phyloP scores from a whole-genome alignment of 2,113 vertebrate genomes.

The Platycercus adscitus region DNA sequence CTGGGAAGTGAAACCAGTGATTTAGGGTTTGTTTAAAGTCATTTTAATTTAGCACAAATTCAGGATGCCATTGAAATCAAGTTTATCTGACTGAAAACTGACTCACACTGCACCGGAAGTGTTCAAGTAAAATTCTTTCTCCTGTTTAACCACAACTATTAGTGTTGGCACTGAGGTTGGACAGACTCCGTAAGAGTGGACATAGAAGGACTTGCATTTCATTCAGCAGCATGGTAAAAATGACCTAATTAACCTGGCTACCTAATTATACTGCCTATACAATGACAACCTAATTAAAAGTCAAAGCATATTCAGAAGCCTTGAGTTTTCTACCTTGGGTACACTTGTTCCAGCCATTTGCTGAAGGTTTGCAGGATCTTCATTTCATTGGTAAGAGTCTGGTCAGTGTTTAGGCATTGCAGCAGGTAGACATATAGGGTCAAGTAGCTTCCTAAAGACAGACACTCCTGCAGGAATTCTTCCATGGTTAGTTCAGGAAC shows the following conservation, averaged over 20 bases:
- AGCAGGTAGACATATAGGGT: constrained; percentile 93
- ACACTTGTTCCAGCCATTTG: constrained; percentile 90
- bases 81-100: neutral
- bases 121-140: neutral
- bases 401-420: constrained; percentile 88
- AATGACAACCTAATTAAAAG: neutral
- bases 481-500: constrained; percentile 94
- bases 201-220: neutral
- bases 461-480: constrained; percentile 93
- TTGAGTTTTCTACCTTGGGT: constrained; percentile 80
- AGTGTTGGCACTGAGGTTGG: neutral
- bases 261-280: neutral
- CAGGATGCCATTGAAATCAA: neutral
- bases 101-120: neutral
- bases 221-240: neutral
- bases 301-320: neutral
- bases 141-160: neutral
- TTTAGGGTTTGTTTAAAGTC: neutral
- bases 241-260: neutral
- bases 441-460: constrained; percentile 89
- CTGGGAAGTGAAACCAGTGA: neutral
- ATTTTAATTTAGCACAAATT: neutral
- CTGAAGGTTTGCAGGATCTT: constrained; percentile 84
- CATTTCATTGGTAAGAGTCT: constrained; percentile 89
- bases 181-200: fast-evolving